Base-by-base conservation (phyloP, 2,797 vertebrate species). In the Astyanax mexicanus region DNA sequence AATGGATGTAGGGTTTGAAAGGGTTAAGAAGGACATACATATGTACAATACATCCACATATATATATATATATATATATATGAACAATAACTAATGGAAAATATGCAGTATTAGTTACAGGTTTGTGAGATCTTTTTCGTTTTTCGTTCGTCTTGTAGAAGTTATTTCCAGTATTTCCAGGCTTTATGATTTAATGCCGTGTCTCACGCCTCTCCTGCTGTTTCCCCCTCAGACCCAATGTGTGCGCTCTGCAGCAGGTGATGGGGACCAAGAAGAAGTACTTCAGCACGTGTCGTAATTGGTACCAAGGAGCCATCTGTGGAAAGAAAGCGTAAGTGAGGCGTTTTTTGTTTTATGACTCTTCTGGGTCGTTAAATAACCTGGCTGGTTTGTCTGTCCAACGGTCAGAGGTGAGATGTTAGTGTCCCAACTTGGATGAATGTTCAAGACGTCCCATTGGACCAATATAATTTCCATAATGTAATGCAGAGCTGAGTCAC, bases 201-300 rank as follows among this genome's bases (percentile, higher is more conserved):
- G 49, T 44, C 49, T 82, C n/a, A n/a, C 8, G 37, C n/a, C 49
- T 3, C 38, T 12, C 52, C 77, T 58, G 79, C 38, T 55, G 66
- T 55, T 83, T 66, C n/a, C 40, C 8, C 25, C 69, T 21, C 81
- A 98, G 98, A 70, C 97, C 96, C 80, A 98, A 99, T 49, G 94
- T 98, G 74, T 99, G 98, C 37, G 96, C 98, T 11, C 95, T 99
- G 79, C 98, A 99, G 84, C 96, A 99, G 92, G 95, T 99, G 83
- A 86, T 94, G 88, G 98, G 98, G 81, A 98, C 96, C 83, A 97
- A 94, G 88, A 99, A 97, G 93, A 99, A 99, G 86, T 99, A 99
- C 85, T 98, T 98, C 86, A 99, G 97, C 86, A 99, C 97, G 65
- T 99, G 98, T 84, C 95, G 95, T 86, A 99, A 98, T 83, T 99